Percentiles rank a stretch among this genome's conserved stretches.
Evolutionary conservation across 37 sponge, comb jelly and placozoan species (phyloP).

Genomic region (Petrosia ficiformis): DNA sequence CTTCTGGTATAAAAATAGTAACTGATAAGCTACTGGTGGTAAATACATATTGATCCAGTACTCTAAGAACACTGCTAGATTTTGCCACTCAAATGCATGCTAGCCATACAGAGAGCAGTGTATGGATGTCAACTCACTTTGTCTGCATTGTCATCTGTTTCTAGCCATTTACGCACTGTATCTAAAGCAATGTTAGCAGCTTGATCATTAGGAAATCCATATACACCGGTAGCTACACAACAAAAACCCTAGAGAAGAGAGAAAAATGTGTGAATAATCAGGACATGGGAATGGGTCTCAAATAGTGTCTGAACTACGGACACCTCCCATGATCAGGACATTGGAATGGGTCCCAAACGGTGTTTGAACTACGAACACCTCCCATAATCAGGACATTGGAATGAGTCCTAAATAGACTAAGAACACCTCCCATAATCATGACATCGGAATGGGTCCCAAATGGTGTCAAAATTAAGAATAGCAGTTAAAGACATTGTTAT

Average conservation of each 20-base stretch:
- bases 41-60: not conserved
- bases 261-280: not conserved
- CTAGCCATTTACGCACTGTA: slow-evolving; percentile 73
- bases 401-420: no score
- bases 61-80: not conserved
- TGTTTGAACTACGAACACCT: no score
- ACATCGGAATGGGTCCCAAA: no score
- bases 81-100: not conserved
- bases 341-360: no score
- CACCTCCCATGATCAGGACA: not conserved
- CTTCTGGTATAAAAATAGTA: no score
- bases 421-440: no score
- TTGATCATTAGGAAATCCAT: slow-evolving; percentile 79
- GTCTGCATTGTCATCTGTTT: slow-evolving; percentile 52
- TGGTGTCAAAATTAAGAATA: no score
- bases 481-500: not conserved
- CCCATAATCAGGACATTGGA: no score
- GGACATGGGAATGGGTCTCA: not conserved
- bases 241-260: slow-evolving; percentile 68
- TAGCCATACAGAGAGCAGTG: not conserved
- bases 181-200: slow-evolving; percentile 82
- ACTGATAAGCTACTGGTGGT: not conserved
- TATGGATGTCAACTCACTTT: no score
- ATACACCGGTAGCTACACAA: slow-evolving; percentile 91
- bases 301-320: not conserved